Percentiles rank a stretch among this genome's conserved stretches.
These are phyloP conservation scores for Artibeus lituratus DNA, from an alignment of 2,797 vertebrate species.

Conservation along the genomic window DNA sequence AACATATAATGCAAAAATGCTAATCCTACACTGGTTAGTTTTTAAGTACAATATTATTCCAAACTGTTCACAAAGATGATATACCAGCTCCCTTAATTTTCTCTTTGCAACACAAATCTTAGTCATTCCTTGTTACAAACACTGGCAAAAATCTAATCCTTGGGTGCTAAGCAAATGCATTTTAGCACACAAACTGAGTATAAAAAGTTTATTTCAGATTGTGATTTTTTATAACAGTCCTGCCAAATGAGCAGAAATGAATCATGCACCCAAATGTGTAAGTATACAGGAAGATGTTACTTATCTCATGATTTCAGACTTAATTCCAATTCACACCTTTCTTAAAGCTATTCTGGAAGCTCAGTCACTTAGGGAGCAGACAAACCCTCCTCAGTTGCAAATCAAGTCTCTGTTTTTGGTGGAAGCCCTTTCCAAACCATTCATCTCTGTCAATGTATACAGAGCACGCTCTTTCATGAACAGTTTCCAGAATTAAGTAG, in stretches of 20 bases:
- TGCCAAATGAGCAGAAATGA: slow-evolving; percentile 50
- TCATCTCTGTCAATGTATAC: slow-evolving; percentile 54
- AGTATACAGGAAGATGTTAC: slow-evolving; percentile 33
- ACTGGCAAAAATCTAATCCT: background rate
- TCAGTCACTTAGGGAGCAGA: slow-evolving; percentile 35
- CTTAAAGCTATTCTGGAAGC: slow-evolving; percentile 52
- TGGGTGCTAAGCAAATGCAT: background rate
- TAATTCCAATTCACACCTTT: slow-evolving; percentile 52
- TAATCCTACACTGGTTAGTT: background rate
- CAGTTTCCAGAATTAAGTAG: slow-evolving; percentile 58
- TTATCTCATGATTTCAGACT: slow-evolving; percentile 54
- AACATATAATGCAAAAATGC: slow-evolving; percentile 26
- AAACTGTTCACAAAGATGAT: background rate
- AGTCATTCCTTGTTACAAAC: slow-evolving; percentile 53
- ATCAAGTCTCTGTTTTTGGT: slow-evolving; percentile 41
- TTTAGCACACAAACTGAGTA: slow-evolving; percentile 29
- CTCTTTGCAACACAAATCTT: slow-evolving; percentile 57
- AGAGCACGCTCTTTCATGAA: slow-evolving; percentile 21
- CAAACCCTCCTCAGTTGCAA: slow-evolving; percentile 37
- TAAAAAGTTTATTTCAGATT: slow-evolving; percentile 48
- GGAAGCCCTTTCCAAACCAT: slow-evolving; percentile 52
- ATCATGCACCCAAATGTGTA: background rate
- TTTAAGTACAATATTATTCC: background rate
- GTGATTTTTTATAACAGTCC: slow-evolving; percentile 47
- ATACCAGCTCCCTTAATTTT: background rate